Conservation (phyloP, 2,888 invertebrate genomes). For the Steinernema hermaphroditum region DNA sequence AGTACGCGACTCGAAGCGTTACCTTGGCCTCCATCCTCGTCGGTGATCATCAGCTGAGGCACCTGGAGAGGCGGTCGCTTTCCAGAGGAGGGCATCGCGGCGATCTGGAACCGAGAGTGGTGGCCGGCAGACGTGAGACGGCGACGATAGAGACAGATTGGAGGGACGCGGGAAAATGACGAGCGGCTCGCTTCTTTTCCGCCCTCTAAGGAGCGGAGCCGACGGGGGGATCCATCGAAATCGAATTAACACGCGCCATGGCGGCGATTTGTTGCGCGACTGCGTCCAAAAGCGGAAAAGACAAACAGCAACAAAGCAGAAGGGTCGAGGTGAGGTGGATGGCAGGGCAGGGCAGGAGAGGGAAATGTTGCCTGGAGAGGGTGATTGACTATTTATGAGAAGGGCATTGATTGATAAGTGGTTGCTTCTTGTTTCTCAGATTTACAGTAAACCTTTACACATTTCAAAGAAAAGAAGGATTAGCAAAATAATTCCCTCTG, state of each 20-base stretch:
- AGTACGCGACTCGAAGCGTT: no score
- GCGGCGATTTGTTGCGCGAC: slow-evolving; percentile 20
- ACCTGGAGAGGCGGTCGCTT: slow-evolving; percentile 8
- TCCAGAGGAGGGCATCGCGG: neutral
- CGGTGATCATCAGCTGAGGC: slow-evolving; percentile 27
- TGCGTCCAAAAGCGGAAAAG: slow-evolving; percentile 6
- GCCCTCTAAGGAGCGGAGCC: slow-evolving; percentile 12
- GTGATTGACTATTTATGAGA: slow-evolving; percentile 7
- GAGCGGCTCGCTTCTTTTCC: slow-evolving; percentile 17
- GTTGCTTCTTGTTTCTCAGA: no score
- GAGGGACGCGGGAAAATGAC: slow-evolving; percentile 10
- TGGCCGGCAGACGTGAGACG: neutral
- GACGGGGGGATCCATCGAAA: slow-evolving; percentile 24
- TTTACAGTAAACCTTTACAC: no score
- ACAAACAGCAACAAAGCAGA: slow-evolving; percentile 24
- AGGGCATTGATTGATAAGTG: no score
- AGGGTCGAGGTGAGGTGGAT: neutral
- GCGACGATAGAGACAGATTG: neutral
- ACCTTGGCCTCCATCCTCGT: slow-evolving; percentile 22
- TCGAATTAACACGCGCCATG: slow-evolving; percentile 27
- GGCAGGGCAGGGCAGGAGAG: neutral
- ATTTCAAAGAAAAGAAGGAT: no score
- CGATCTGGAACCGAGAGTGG: neutral
- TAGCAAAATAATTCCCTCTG: no score
- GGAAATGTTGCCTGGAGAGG: no score